phyloP scores from a whole-genome alignment of 2,113 vertebrate genomes.

The Chionomys nivalis region DNA sequence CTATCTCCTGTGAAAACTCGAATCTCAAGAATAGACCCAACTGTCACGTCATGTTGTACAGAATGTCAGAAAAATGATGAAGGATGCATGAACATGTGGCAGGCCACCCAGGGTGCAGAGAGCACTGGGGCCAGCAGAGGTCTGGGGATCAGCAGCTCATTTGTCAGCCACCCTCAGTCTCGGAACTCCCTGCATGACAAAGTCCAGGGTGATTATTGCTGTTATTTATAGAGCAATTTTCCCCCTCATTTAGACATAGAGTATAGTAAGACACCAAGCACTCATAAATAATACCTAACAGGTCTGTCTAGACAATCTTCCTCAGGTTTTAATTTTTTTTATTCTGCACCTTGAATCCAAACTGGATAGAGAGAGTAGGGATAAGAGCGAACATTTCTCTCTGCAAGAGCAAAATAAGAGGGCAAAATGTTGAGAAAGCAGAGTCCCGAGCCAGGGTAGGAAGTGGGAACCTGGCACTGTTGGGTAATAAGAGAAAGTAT shows the following conservation, averaged over 20 bases:
- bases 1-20: conserved; percentile 28
- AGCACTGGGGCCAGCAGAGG: background rate
- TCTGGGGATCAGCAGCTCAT: background rate
- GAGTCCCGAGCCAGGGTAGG: background rate
- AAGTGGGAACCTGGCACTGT: background rate
- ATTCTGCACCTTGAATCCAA: background rate
- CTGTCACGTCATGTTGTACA: background rate
- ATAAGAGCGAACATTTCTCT: background rate
- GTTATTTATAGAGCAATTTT: conserved; percentile 69
- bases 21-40: background rate
- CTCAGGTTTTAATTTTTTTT: background rate
- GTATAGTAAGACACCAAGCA: conserved; percentile 35
- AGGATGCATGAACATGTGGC: background rate
- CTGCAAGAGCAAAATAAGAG: background rate
- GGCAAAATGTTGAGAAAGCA: background rate
- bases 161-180: background rate
- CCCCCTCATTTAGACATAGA: conserved; percentile 60
- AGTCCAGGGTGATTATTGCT: conserved; percentile 50
- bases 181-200: background rate
- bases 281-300: conserved; percentile 59
- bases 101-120: background rate
- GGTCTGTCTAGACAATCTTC: conserved; percentile 41
- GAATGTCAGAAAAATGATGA: conserved; percentile 46
- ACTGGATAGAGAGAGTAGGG: background rate
- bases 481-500: background rate